Evolutionary conservation across 2,797 vertebrate genomes (phyloP).

Genomic region (Garrulus glandarius): DNA sequence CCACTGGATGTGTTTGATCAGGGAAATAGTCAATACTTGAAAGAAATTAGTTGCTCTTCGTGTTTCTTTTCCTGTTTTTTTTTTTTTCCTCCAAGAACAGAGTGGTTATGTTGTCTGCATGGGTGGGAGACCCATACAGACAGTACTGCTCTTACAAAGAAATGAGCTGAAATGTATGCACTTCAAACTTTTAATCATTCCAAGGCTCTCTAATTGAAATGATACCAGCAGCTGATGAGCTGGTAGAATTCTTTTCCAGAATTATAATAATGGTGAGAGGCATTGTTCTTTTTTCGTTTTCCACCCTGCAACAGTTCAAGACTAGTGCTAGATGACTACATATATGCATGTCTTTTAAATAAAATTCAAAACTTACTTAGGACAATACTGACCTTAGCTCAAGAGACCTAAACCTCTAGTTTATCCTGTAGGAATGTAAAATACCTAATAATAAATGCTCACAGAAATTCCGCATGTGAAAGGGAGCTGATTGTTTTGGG

Average conservation of each 20-base stretch:
- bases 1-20: neutral
- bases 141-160: neutral
- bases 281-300: neutral
- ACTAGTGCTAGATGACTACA: neutral
- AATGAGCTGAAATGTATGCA: neutral
- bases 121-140: neutral
- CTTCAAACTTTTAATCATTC: neutral
- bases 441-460: neutral
- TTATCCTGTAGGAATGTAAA: neutral
- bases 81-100: accelerated
- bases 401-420: neutral
- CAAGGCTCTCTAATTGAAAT: neutral
- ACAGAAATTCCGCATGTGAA: neutral
- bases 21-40: neutral
- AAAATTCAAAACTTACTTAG: neutral
- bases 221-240: neutral
- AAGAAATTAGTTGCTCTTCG: neutral
- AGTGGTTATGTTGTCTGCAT: neutral
- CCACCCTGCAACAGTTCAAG: neutral
- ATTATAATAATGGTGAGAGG: neutral
- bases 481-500: neutral
- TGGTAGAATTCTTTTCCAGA: neutral
- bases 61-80: neutral
- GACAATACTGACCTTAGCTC: neutral
- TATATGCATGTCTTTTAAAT: neutral